Conservation (phyloP, 2,113 vertebrate genomes). For the Ictalurus furcatus region DNA sequence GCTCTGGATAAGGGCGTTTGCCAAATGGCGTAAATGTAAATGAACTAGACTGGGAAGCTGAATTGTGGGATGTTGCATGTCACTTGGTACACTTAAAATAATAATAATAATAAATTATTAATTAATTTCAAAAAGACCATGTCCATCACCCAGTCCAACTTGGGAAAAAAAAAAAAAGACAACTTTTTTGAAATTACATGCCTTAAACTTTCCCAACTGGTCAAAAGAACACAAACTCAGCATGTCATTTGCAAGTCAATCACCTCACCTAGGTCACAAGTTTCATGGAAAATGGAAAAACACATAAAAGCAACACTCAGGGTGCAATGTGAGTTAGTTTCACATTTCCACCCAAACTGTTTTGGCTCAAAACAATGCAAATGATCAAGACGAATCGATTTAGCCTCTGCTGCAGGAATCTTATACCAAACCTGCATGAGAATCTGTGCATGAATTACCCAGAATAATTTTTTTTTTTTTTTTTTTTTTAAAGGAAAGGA, state of each 20-base stretch:
- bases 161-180: not conserved
- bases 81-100: not conserved
- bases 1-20: not conserved
- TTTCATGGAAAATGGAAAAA: slow-evolving; percentile 28
- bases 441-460: not conserved
- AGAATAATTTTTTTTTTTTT: not conserved
- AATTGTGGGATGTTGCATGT: not conserved
- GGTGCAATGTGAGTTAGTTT: not conserved
- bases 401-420: not conserved
- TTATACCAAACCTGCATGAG: not conserved
- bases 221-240: not conserved
- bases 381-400: slow-evolving; percentile 9
- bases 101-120: not conserved
- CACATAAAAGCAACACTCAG: slow-evolving; percentile 24
- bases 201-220: slow-evolving; percentile 28
- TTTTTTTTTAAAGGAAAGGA: no score
- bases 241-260: slow-evolving; percentile 53
- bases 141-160: not conserved
- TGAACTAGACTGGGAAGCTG: not conserved
- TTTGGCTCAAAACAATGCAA: slow-evolving; percentile 20
- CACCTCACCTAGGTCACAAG: slow-evolving; percentile 41
- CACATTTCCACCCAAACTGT: slow-evolving; percentile 15
- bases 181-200: not conserved
- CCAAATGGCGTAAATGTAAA: not conserved
- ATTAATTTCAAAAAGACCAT: not conserved